phyloP scores from a whole-genome alignment of 1,140 invertebrate genomes.

The Bombus ignitus region DNA sequence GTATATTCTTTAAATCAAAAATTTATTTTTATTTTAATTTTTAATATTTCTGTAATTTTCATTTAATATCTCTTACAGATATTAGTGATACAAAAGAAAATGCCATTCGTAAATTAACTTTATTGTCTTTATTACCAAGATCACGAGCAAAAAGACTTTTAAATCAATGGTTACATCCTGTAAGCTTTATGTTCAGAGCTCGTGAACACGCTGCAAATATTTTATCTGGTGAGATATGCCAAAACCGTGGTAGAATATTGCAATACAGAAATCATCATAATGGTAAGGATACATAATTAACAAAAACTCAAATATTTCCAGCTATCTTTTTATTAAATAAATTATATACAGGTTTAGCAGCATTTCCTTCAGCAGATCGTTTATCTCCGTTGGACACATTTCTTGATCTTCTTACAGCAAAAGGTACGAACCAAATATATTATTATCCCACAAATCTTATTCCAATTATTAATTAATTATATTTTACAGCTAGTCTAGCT shows the following conservation, averaged over 20 bases:
- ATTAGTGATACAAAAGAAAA: constrained; percentile 87
- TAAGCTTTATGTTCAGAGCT: constrained; percentile 90
- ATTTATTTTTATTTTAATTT: no score
- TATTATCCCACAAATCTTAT: constrained; percentile 2
- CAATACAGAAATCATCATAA: constrained; percentile 79
- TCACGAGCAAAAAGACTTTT: constrained; percentile 89
- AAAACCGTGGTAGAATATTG: constrained; percentile 76
- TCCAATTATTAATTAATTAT: constrained; percentile 7
- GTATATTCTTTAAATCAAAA: constrained; percentile 78
- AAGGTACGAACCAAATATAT: constrained; percentile 80
- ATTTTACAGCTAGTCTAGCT: constrained; percentile 87
- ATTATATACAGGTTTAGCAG: constrained; percentile 84
- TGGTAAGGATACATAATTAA: constrained; percentile 63
- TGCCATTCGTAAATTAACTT: constrained; percentile 87
- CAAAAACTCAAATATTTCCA: not conserved
- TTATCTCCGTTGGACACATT: constrained; percentile 92
- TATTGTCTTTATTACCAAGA: constrained; percentile 88
- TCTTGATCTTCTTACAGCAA: constrained; percentile 91
- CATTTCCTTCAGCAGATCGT: constrained; percentile 88
- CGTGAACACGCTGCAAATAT: constrained; percentile 91
- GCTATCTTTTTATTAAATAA: not conserved
- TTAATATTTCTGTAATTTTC: not conserved
- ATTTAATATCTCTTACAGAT: constrained; percentile 81
- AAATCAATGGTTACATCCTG: constrained; percentile 90
- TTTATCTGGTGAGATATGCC: constrained; percentile 85